Conservation (phyloP, 92 coral and sea anemone species). For the Chrysogorgia sp. region DNA sequence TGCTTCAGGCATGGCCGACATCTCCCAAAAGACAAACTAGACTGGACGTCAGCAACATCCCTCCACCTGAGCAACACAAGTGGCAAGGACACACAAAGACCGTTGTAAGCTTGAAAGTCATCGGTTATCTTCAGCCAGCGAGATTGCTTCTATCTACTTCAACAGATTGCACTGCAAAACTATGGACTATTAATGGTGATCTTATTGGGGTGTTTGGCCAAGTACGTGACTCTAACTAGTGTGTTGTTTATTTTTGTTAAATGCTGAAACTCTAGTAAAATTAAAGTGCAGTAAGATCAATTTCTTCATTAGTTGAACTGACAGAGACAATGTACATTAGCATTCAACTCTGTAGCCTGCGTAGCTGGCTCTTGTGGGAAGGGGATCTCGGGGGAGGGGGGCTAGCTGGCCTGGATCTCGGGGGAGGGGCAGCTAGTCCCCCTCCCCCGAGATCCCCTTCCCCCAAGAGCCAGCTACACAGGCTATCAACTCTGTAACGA, state of each 20-base stretch:
- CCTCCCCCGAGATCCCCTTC: too few relatives aligned
- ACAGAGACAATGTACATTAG: too few relatives aligned
- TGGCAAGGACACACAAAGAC: conserved; percentile 86
- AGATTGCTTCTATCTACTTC: conserved; percentile 78
- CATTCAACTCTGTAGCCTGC: too few relatives aligned
- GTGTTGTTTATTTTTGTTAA: background rate
- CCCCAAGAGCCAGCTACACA: too few relatives aligned
- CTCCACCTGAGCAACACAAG: conserved; percentile 63
- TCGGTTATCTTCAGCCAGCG: conserved; percentile 58
- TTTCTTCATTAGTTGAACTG: too few relatives aligned
- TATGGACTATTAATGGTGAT: conserved; percentile 83
- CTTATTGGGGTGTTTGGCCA: conserved; percentile 93
- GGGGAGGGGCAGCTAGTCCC: too few relatives aligned
- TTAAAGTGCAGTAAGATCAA: too few relatives aligned
- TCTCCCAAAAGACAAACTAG: conserved; percentile 67
- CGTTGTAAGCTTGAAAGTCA: conserved; percentile 75
- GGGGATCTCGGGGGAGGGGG: too few relatives aligned
- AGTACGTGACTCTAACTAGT: conserved; percentile 39
- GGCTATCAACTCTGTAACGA: too few relatives aligned
- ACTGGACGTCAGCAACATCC: conserved; percentile 51
- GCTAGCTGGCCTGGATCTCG: too few relatives aligned
- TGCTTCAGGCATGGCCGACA: conserved; percentile 79
- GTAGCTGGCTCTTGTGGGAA: too few relatives aligned
- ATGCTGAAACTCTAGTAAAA: too few relatives aligned
- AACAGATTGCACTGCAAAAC: conserved; percentile 83